A percentile compares a stretch with the other conserved stretches of the same genome.
Evolutionary conservation across 2,888 invertebrate species (phyloP).

Genomic region (Perizoma flavofasciatum): DNA sequence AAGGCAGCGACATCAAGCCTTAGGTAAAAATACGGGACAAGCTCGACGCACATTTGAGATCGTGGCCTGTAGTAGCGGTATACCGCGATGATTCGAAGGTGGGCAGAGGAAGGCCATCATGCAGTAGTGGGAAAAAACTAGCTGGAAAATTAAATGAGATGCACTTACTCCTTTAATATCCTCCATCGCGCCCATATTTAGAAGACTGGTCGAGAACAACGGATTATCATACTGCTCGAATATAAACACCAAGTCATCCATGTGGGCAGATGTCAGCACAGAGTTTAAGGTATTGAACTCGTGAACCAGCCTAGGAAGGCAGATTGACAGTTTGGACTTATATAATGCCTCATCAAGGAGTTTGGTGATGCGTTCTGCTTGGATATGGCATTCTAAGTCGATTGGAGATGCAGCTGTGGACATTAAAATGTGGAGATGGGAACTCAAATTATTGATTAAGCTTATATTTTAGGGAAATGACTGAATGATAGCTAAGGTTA

Average conservation of each 20-base stretch:
- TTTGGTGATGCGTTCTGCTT: slow-evolving; percentile 79
- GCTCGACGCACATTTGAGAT: no score
- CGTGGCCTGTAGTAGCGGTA: no score
- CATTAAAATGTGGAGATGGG: background rate
- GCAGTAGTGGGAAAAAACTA: no score
- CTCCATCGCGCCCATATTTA: slow-evolving; percentile 68
- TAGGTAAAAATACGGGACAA: no score
- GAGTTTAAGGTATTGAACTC: slow-evolving; percentile 60
- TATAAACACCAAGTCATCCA: slow-evolving; percentile 70
- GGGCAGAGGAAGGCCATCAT: no score
- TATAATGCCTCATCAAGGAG: slow-evolving; percentile 76
- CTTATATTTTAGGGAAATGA: no score
- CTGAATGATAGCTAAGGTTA: no score
- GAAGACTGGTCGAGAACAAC: slow-evolving; percentile 61
- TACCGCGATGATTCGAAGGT: no score
- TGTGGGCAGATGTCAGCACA: slow-evolving; percentile 55
- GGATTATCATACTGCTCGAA: slow-evolving; percentile 76
- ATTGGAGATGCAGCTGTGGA: slow-evolving; percentile 31
- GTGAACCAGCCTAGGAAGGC: slow-evolving; percentile 63
- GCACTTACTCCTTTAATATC: slow-evolving; percentile 65
- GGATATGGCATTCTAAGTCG: slow-evolving; percentile 51
- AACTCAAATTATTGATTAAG: no score
- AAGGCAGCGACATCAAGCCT: no score
- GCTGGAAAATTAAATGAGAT: no score
- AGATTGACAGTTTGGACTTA: slow-evolving; percentile 66